Percentiles rank a stretch among this genome's conserved stretches.
phyloP scores from a whole-genome alignment of 2,797 vertebrate genomes.

The Eremophila alpestris region DNA sequence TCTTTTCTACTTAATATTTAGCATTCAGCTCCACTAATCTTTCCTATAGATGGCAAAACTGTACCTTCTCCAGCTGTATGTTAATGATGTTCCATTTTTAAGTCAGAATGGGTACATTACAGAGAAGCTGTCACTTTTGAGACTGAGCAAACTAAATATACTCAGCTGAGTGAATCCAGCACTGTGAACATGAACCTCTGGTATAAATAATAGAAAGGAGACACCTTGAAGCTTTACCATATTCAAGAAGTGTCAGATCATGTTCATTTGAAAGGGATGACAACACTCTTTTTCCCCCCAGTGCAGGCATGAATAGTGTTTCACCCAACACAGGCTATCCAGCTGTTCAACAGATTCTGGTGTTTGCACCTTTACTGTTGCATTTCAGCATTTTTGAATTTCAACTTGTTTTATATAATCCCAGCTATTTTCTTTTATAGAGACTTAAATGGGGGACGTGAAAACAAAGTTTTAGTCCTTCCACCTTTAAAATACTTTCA shows the following conservation, averaged over 20 bases:
- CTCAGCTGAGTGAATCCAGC: background rate
- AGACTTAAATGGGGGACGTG: background rate
- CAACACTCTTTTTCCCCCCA: background rate
- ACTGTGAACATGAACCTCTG: background rate
- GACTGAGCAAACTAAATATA: background rate
- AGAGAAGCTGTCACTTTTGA: background rate
- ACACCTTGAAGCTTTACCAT: background rate
- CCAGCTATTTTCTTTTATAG: background rate
- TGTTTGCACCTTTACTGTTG: background rate
- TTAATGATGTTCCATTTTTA: background rate
- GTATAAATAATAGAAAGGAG: background rate
- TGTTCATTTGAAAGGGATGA: background rate
- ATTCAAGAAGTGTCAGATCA: background rate
- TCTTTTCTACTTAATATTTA: background rate
- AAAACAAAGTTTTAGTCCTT: background rate
- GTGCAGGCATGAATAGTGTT: background rate
- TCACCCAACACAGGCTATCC: background rate
- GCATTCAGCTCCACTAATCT: background rate
- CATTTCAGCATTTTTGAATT: background rate
- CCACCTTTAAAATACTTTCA: background rate
- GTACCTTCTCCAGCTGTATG: background rate
- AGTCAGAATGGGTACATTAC: background rate
- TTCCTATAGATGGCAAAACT: background rate
- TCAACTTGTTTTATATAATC: background rate
- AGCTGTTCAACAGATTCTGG: background rate